Evolutionary conservation across 2,797 vertebrate genomes (phyloP).

Genomic region (Halcyon badia): DNA sequence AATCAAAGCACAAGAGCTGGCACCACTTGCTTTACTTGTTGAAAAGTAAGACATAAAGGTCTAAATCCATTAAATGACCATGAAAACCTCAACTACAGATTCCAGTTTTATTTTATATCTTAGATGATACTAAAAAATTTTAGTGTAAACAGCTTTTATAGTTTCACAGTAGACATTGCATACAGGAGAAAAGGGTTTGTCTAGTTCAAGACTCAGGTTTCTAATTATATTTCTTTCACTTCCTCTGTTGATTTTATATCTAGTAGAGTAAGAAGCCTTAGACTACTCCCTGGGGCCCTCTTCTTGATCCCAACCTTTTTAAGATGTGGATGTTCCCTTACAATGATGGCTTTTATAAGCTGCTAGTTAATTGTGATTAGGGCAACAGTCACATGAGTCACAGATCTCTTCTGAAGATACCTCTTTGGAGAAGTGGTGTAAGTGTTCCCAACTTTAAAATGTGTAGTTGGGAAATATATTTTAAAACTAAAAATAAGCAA

Average conservation of each 20-base stretch:
- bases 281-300: neutral
- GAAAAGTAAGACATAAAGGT: neutral
- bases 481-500: neutral
- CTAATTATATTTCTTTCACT: slow-evolving; percentile 39
- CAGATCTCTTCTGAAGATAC: neutral
- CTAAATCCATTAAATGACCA: neutral
- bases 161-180: neutral
- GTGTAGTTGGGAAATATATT: neutral
- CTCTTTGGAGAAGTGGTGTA: neutral
- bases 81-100: neutral
- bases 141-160: neutral
- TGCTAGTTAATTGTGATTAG: neutral
- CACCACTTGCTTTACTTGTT: neutral
- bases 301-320: slow-evolving; percentile 4
- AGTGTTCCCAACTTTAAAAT: neutral
- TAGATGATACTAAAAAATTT: neutral
- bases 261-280: neutral
- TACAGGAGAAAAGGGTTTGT: neutral
- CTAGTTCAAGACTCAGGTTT: slow-evolving; percentile 6
- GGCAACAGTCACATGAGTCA: neutral
- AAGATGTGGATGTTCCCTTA: neutral
- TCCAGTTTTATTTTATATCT: neutral
- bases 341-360: neutral
- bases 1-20: neutral
- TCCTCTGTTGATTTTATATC: slow-evolving; percentile 24